Base-by-base conservation (phyloP, 2,888 invertebrate species). In the Abscondita cerata region DNA sequence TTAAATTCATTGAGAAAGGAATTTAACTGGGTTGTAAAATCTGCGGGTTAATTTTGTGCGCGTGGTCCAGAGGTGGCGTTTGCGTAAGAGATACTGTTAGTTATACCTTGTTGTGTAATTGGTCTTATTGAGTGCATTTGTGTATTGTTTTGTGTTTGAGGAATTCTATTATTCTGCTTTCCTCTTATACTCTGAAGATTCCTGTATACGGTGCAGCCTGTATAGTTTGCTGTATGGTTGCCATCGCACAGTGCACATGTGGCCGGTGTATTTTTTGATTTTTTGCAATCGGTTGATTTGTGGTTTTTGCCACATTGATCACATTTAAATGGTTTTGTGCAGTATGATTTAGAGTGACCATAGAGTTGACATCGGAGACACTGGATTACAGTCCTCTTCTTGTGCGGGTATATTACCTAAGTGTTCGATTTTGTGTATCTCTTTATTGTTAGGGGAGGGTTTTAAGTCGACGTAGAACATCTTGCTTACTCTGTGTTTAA, bases 391-490 rank as follows among this genome's bases (percentile, higher is more conserved):
- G 38, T 38, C 3, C 12, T 38, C 38, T 38, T 38, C 12, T 38
- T 38, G 4, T 8, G 9, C 12, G 38, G 38, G 12, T 12, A 38
- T 38, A n/a, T 38, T 38, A 4, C 38, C 38, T 38, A n/a, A 4
- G 38, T 38, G 12, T 38, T 38, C 38, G 12, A 38, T 8, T 8
- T 38, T 38, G 38, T 38, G 12, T 8, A 38, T 38, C 38, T 38
- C 38, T 12, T 38, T 38, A n/a, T 38, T 38, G 38, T 38, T 38
- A 4, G 38, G n/a, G 8, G 38, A 8, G 4, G 38, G 38, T 38
- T 38, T 12, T n/a, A 38, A 12, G 12, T 38, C 38, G 38, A 38
- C 38, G 38, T 38, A n/a, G 38, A 38, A n/a, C n/a, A n/a, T n/a
- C 6, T 25, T 25, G 6, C 4, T 25, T 25, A 4, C 2, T 25